Base-by-base conservation (phyloP, 2,888 invertebrate species). In the Parapristionchus giblindavisi region DNA sequence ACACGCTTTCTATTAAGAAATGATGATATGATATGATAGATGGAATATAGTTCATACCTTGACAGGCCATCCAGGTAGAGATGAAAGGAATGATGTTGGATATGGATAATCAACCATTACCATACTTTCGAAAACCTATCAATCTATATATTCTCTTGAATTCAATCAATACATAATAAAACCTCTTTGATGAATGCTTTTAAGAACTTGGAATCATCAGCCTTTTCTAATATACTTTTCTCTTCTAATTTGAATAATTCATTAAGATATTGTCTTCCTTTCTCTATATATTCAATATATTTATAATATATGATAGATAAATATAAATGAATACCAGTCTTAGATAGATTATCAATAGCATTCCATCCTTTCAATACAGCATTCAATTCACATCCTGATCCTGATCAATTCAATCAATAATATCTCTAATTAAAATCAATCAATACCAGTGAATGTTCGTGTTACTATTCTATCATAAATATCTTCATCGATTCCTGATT, bases 61-160 rank as follows among this genome's bases (percentile, higher is more conserved):
- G 54, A 82, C 81, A 2, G 83, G 81, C 89, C 94, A 91, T 0
- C 92, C 94, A 0, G 96, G 96, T 29, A 98, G 85, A 24, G 89
- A 89, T 6, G 76, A 76, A 66, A 98, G 89, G 89, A 98, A 98
- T 85, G 92, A 92, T 0, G 93, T 92, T 0, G 93, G 90, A 88
- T 96, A 98, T 0, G 97, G 98, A 89, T 98, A 99, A 90, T 98
- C 93, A n/a, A 93, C 93, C 96, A 97, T 97, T 0, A 95, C 96
- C 79, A 96, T 89, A 84, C 93, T 93, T 11, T 91, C 91, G 76
- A 86, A 76, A 3, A 77, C 70, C 61, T 80, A 77, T 27, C 27
- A 3, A 21, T 48, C 56, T 14, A 65, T 17, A 27, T 63, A 60
- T 3, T 38, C 21, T 32, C 14, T 17, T 17, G n/a, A 17, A 2